Conservation (phyloP, 1,140 invertebrate genomes). For the Matsumurasca onukii region DNA sequence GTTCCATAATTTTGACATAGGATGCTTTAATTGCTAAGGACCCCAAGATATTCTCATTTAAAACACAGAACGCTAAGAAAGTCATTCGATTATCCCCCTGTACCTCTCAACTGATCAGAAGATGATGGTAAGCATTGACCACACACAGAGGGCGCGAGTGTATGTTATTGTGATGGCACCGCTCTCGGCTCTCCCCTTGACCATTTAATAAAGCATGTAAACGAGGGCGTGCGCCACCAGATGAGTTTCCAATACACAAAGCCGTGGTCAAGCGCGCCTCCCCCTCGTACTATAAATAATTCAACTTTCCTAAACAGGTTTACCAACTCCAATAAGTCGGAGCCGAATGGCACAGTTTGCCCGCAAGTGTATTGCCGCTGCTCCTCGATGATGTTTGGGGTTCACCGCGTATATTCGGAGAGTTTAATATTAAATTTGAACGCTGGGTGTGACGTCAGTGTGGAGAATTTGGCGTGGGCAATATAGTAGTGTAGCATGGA, state of each 20-base stretch:
- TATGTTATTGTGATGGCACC: background rate
- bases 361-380: conserved; percentile 3
- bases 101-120: no score
- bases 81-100: no score
- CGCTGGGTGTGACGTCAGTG: no score
- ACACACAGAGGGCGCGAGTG: background rate
- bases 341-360: conserved; percentile 4
- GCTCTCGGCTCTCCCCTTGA: background rate
- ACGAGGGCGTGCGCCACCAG: background rate
- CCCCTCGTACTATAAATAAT: conserved; percentile 13
- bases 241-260: background rate
- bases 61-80: no score
- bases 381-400: background rate
- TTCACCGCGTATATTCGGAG: no score
- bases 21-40: no score
- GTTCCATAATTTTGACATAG: no score
- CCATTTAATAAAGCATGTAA: conserved; percentile 25
- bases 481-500: no score
- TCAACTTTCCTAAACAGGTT: conserved; percentile 26
- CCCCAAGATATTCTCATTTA: no score
- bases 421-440: no score
- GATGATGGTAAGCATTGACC: no score
- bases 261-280: background rate
- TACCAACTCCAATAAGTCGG: conserved; percentile 18
- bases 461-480: no score